Percentiles rank a stretch among this genome's conserved stretches.
Evolutionary conservation across 2,888 invertebrate genomes (phyloP).

Genomic region (Eupithecia insigniata): DNA sequence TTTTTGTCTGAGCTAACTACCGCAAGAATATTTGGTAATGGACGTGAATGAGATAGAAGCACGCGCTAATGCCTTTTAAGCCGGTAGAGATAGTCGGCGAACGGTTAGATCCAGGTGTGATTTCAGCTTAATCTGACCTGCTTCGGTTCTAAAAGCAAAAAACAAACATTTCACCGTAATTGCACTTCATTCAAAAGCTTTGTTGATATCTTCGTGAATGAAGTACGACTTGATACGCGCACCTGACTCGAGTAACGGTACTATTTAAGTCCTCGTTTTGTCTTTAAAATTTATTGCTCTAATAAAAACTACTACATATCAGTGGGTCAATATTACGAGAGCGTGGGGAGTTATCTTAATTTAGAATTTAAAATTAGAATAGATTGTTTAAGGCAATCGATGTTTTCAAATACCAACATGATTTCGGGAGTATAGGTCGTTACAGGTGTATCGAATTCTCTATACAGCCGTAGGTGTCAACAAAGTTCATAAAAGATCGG

Average conservation of each 20-base stretch:
- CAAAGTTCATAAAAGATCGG: constrained; percentile 18
- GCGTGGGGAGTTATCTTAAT: constrained; percentile 47
- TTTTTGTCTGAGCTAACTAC: constrained; percentile 69
- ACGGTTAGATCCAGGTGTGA: constrained; percentile 33
- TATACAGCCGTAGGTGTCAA: constrained; percentile 10
- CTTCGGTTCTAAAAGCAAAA: constrained; percentile 23
- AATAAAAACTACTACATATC: constrained; percentile 53
- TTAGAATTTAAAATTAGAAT: constrained; percentile 44
- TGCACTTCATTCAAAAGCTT: constrained; percentile 25
- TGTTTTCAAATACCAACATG: constrained; percentile 28
- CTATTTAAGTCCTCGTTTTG: constrained; percentile 53
- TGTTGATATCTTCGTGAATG: constrained; percentile 29
- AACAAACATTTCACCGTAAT: constrained; percentile 22
- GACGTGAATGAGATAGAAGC: constrained; percentile 55
- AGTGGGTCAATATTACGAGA: constrained; percentile 48
- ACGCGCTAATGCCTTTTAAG: constrained; percentile 46
- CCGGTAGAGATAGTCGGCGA: constrained; percentile 34
- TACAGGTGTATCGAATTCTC: constrained; percentile 19
- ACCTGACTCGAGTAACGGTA: constrained; percentile 62
- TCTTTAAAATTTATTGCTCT: constrained; percentile 57
- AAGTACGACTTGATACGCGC: constrained; percentile 41
- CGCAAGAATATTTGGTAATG: constrained; percentile 69
- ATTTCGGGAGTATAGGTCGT: constrained; percentile 18
- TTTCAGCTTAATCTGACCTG: constrained; percentile 29
- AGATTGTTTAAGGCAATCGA: constrained; percentile 38